Percentiles rank a stretch among this genome's conserved stretches.
These are phyloP conservation scores for Tortricodes alternella DNA, from an alignment of 2,888 invertebrate genomes.

Conservation along the genomic window DNA sequence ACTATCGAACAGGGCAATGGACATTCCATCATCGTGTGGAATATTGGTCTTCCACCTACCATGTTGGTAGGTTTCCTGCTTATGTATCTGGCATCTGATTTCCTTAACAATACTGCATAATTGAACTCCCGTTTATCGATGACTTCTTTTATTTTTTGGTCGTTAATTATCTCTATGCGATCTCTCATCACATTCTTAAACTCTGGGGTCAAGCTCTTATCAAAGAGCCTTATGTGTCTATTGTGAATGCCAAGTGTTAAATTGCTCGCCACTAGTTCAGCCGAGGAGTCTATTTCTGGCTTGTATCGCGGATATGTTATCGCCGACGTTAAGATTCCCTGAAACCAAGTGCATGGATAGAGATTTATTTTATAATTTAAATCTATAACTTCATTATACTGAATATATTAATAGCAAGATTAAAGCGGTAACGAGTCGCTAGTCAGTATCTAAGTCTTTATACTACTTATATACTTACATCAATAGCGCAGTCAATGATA, in stretches of 20 bases:
- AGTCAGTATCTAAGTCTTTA: no score
- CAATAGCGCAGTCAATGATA: constrained; percentile 69
- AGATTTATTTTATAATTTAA: constrained; percentile 22
- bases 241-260: constrained; percentile 65
- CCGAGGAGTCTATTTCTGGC: constrained; percentile 55
- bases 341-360: constrained; percentile 40
- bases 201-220: constrained; percentile 52
- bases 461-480: constrained; percentile 68
- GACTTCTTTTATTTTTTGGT: constrained; percentile 57
- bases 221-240: constrained; percentile 58
- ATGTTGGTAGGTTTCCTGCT: constrained; percentile 56
- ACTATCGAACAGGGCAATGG: constrained; percentile 82
- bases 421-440: no score
- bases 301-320: constrained; percentile 66
- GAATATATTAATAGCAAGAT: no score
- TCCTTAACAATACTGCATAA: constrained; percentile 76
- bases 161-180: constrained; percentile 62
- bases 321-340: constrained; percentile 73
- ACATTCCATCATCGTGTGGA: constrained; percentile 74
- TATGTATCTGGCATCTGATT: constrained; percentile 64
- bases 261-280: constrained; percentile 53
- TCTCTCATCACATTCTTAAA: constrained; percentile 48
- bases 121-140: constrained; percentile 66
- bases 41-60: constrained; percentile 68
- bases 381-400: no score